Evolutionary conservation across 2,113 vertebrate genomes (phyloP).

Genomic region (Peromyscus maniculatus): DNA sequence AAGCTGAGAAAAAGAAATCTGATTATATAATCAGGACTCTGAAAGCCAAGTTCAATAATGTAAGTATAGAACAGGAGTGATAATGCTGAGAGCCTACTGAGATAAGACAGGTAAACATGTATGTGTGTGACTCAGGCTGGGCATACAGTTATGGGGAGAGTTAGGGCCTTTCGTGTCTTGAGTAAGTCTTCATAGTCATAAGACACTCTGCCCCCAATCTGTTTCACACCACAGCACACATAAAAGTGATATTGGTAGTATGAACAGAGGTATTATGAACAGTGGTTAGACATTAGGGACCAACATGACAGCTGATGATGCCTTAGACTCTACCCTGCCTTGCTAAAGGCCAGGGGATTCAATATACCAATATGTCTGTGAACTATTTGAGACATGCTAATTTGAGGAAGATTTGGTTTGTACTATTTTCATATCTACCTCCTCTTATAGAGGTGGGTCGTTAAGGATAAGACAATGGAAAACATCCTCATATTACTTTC

Average conservation of each 20-base stretch:
- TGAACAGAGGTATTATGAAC: not conserved
- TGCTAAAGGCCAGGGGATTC: not conserved
- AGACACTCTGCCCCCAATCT: not conserved
- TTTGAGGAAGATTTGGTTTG: conserved; percentile 22
- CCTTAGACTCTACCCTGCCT: not conserved
- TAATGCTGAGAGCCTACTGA: not conserved
- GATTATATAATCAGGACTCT: conserved; percentile 93
- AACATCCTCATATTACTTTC: conserved; percentile 15
- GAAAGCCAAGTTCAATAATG: conserved; percentile 90
- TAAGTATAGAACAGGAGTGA: conserved; percentile 85
- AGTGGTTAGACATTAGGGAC: not conserved
- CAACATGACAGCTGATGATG: not conserved
- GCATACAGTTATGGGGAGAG: not conserved
- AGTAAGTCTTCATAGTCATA: not conserved
- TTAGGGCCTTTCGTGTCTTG: not conserved
- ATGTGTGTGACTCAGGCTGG: not conserved
- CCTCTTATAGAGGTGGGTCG: not conserved
- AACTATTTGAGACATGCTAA: not conserved
- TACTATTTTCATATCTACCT: not conserved
- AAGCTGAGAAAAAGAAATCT: conserved; percentile 91
- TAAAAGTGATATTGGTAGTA: not conserved
- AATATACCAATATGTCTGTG: not conserved
- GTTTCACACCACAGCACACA: not conserved
- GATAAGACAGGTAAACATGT: not conserved
- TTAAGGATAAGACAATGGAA: not conserved